Base-by-base conservation (phyloP, 2,113 vertebrate species). In the Stigmatopora argus region DNA sequence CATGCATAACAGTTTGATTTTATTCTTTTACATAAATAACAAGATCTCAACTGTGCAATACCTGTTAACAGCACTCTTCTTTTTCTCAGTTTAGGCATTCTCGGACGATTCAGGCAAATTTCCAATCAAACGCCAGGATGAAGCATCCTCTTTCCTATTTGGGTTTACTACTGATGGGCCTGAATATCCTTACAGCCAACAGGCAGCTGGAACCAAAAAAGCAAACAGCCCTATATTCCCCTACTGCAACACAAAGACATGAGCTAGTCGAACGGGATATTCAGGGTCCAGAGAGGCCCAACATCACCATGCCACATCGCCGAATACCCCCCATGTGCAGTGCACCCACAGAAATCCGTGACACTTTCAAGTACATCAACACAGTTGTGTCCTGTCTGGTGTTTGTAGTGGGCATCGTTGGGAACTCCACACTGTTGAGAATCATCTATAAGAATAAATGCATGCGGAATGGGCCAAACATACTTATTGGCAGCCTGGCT, bases 381-480 rank as follows among this genome's bases (percentile, higher is more conserved):
- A 97, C 96, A 0, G 89, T 94, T 64, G 92, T 98, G 57, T 95
- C 94, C 41, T 95, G 94, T 77, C 80, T 96, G 2, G 96, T 98
- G 71, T 98, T 98, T 53, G 90, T 96, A 18, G 80, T 95, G 44
- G 97, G 97, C 35, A 93, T 98, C 77, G 94, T 97, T 47, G 97
- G 97, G 5, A 99, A 99, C 79, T 92, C 94, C 72, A 95, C 95
- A 1, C 88, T 99, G 57, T 85, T 99, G 69, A 85, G 93, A 18
- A 98, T 99, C 85, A 98, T 98, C 88, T 97, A 96, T 78, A 96
- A 96, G 85, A 96, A 99, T 79, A 96, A 97, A 83, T 94, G 93
- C 84, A 99, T 99, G 97, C 87, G 94, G 34, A 99, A 96, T 0
- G 96, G 96, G 9, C 95, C 96, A 6, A 98, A 98, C 80, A 93